Conservation (phyloP, 2,113 vertebrate species). For the Arvicanthis niloticus region DNA sequence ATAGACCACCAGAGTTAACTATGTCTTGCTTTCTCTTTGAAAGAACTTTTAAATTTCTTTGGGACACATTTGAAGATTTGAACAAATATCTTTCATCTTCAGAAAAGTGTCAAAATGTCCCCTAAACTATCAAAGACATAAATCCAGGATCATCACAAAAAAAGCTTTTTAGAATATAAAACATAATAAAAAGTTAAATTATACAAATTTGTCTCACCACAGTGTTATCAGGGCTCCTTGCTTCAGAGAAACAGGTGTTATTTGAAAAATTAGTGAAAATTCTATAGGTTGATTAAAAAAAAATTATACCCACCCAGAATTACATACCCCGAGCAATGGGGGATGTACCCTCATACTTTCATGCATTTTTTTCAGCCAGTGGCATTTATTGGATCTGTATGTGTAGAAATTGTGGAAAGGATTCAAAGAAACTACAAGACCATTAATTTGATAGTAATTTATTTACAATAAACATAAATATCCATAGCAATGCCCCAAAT, state of each 20-base stretch:
- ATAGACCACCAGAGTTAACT: not conserved
- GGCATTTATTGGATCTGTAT: constrained; percentile 36
- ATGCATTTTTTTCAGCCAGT: not conserved
- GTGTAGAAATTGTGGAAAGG: not conserved
- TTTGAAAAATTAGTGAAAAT: constrained; percentile 27
- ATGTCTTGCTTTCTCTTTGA: constrained; percentile 8
- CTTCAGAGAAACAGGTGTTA: not conserved
- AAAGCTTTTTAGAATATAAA: constrained; percentile 22
- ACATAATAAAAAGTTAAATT: constrained; percentile 37
- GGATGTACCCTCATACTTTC: not conserved
- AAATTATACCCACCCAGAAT: too few relatives aligned
- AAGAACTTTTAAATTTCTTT: constrained; percentile 40
- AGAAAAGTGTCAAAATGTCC: constrained; percentile 37
- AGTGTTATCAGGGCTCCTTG: not conserved
- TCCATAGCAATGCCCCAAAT: not conserved
- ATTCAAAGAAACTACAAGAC: not conserved
- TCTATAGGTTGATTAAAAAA: not conserved
- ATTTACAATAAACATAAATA: constrained; percentile 50
- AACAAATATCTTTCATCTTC: constrained; percentile 45
- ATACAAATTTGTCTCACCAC: constrained; percentile 34
- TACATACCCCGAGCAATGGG: too few relatives aligned
- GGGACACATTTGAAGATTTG: not conserved
- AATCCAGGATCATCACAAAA: constrained; percentile 24
- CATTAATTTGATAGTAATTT: not conserved
- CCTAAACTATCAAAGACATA: constrained; percentile 38